These are phyloP conservation scores for Cephalopachus bancanus DNA, from an alignment of 2,797 vertebrate species.

Conservation along the genomic window DNA sequence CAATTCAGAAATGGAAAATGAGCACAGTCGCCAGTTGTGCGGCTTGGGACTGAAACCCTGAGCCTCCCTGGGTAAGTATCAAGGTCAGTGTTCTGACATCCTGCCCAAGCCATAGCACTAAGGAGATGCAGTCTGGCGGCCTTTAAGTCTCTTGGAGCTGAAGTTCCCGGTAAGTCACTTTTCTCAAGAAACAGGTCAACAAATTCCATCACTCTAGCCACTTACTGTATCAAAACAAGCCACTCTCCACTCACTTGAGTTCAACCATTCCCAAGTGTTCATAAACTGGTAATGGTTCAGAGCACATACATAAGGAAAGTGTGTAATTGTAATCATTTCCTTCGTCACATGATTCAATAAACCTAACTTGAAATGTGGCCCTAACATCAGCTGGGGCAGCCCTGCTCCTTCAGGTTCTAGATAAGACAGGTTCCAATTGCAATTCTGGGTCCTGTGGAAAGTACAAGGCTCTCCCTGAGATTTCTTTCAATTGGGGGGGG, in stretches of 20 bases:
- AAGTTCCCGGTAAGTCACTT: slow-evolving; percentile 5
- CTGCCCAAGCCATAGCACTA: not conserved
- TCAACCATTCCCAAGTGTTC: not conserved
- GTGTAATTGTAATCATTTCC: not conserved
- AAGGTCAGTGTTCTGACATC: not conserved
- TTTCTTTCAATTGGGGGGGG: not conserved
- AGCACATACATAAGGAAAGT: not conserved
- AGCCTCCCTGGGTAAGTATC: not conserved
- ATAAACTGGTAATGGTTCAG: not conserved
- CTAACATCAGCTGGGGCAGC: not conserved
- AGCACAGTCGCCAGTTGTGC: not conserved
- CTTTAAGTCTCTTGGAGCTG: not conserved
- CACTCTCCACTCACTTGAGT: not conserved
- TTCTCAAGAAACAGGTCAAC: not conserved
- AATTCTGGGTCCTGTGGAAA: not conserved
- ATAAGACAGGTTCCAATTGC: not conserved
- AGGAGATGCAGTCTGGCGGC: not conserved
- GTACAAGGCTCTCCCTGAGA: not conserved
- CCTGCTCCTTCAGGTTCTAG: not conserved
- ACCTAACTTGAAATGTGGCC: not conserved
- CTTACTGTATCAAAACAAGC: not conserved
- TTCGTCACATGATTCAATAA: slow-evolving; percentile 10
- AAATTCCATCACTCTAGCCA: not conserved
- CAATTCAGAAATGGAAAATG: slow-evolving; percentile 59
- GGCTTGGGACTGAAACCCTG: not conserved